These are phyloP conservation scores for Poliocrania exsul DNA, from an alignment of 2,797 vertebrate species.

Conservation along the genomic window DNA sequence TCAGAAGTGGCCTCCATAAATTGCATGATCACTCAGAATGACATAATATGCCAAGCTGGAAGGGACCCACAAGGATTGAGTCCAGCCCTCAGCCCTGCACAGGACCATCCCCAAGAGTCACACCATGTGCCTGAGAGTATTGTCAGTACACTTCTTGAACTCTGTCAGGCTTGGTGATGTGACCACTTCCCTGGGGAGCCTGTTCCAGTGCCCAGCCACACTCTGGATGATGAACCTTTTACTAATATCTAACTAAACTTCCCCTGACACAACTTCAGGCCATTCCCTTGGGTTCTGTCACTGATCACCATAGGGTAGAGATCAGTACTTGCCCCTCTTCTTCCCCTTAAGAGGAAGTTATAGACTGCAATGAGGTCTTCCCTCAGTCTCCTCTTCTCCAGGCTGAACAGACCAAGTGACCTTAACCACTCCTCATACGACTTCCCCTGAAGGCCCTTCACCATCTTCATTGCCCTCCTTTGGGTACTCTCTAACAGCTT, in stretches of 20 bases:
- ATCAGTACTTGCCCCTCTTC: too few relatives aligned
- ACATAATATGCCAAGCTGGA: neutral
- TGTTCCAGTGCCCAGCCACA: neutral
- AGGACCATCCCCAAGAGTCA: neutral
- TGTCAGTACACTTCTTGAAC: neutral
- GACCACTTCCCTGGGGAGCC: neutral
- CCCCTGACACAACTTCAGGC: neutral
- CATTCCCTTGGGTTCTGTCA: neutral
- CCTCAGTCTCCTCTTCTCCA: neutral
- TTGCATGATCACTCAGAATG: neutral
- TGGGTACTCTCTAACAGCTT: neutral
- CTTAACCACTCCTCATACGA: neutral
- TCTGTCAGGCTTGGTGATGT: neutral
- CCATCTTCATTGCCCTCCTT: neutral
- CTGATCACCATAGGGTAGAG: neutral
- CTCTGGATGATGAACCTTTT: neutral
- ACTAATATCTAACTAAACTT: neutral
- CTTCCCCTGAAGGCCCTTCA: neutral
- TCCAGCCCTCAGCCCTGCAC: neutral
- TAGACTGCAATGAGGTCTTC: neutral
- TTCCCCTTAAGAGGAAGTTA: neutral
- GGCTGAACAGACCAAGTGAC: neutral
- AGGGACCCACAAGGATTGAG: neutral
- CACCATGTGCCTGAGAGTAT: neutral
- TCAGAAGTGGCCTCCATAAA: neutral